Evolutionary conservation across 2,797 vertebrate genomes (phyloP), one percentile per base, ranked within the genome.

Genomic region (Myotis myotis): DNA sequence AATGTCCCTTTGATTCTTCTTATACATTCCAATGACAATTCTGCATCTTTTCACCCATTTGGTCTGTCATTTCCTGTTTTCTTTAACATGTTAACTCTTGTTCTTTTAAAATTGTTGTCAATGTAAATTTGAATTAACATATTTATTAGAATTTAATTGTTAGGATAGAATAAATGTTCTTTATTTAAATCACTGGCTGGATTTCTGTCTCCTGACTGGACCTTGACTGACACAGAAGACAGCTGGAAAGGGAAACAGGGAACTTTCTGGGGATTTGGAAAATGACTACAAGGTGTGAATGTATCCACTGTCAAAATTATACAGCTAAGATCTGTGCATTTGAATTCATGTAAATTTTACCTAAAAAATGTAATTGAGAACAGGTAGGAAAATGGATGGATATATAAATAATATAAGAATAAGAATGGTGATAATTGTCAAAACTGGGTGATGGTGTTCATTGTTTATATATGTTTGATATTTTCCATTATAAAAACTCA

Each of bases 81-180:
- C 28, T 84, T 91, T 62, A 91, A 89, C 30, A 60, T 57, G 47
- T 84, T 68, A 72, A 36, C 53, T 49, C 12, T 72, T 89, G 19
- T 78, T 81, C 57, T 94, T 90, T 90, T 78, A 71, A 94, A 87
- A 89, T 75, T 64, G 8, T 38, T 92, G 33, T 62, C 94, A 84
- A 81, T 2, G 22, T 68, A 89, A 55, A n/a, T 74, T 80, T 36
- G 28, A 93, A 84, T 84, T n/a, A 76, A 75, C 44, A 33, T 78
- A 10, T 71, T 71, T 87, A 76, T 66, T 84, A 76, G 25, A 70
- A 55, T 68, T 38, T 82, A 75, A 44, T 57, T 75, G 81, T 66
- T 64, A 47, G 51, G 70, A 68, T 41, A 78, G 60, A 88, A 76
- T 83, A 70, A 70, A 5, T 68, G 12, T 70, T 49, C 25, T 53